These are phyloP conservation scores for Hippasteria phrygiana DNA, from an alignment of 53 echinoderm and acorn worm genomes.

Conservation along the genomic window DNA sequence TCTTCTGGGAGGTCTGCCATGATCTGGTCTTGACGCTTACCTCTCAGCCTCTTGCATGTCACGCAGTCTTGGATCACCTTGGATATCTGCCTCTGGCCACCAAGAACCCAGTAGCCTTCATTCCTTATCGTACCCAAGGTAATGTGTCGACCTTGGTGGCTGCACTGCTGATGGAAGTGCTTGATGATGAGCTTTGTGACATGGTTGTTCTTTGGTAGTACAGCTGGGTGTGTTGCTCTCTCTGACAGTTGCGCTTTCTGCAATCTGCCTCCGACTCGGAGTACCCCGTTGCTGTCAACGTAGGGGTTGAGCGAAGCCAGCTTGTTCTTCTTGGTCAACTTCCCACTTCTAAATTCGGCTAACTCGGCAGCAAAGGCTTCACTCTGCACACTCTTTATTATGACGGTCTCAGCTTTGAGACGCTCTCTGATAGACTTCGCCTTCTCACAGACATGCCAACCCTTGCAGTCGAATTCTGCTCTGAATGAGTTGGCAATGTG, in stretches of 20 bases:
- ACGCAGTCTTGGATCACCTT: constrained; percentile 34
- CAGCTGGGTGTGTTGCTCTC: constrained; percentile 55
- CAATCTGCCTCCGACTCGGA: constrained; percentile 65
- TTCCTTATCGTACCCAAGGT: too few relatives aligned
- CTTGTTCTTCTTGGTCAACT: constrained; percentile 53
- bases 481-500: constrained; percentile 47
- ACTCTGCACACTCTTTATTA: constrained; percentile 66
- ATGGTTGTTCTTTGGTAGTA: constrained; percentile 70
- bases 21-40: constrained; percentile 34
- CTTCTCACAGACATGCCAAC: constrained; percentile 73
- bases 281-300: constrained; percentile 47
- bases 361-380: constrained; percentile 60
- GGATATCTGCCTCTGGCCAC: too few relatives aligned
- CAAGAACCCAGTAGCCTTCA: too few relatives aligned
- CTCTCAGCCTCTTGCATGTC: constrained; percentile 15
- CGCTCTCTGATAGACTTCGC: constrained; percentile 24
- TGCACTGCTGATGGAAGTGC: constrained; percentile 52
- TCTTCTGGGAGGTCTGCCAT: constrained; percentile 51
- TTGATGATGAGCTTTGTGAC: constrained; percentile 50
- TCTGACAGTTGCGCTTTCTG: constrained; percentile 38
- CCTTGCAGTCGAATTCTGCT: constrained; percentile 25
- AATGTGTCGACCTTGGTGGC: too few relatives aligned
- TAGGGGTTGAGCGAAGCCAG: constrained; percentile 59
- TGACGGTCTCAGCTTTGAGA: constrained; percentile 43
- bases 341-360: constrained; percentile 58